phyloP scores from a whole-genome alignment of 2,797 vertebrate species.

The Lutjanus argentimaculatus region DNA sequence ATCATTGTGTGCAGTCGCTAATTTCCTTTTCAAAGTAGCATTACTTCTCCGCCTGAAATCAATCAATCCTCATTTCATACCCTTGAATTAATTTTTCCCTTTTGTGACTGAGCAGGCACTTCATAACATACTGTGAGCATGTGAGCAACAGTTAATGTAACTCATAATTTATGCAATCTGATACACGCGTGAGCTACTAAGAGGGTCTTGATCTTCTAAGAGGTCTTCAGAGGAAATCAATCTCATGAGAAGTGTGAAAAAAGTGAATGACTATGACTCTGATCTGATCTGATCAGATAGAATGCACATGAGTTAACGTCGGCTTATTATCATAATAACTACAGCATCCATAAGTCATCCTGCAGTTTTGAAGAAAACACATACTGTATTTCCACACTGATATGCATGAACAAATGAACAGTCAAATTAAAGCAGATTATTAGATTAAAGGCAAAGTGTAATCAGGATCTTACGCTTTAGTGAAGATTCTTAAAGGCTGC shows the following conservation, averaged over 20 bases:
- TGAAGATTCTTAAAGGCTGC: conserved; percentile 33
- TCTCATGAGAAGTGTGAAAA: conserved; percentile 33
- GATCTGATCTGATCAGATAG: conserved; percentile 46
- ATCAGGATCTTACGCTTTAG: conserved; percentile 37
- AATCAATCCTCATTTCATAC: conserved; percentile 52
- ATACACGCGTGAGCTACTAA: conserved; percentile 39
- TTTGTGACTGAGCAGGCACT: conserved; percentile 46
- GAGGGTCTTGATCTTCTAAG: conserved; percentile 49
- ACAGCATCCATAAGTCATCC: conserved; percentile 25
- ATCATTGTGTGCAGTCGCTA: conserved; percentile 57
- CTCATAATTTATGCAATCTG: conserved; percentile 65
- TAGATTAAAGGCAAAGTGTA: conserved; percentile 59
- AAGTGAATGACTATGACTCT: conserved; percentile 17
- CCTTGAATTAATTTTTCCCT: conserved; percentile 48
- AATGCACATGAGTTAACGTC: conserved; percentile 26
- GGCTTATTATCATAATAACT: conserved; percentile 26
- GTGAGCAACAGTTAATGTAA: conserved; percentile 47
- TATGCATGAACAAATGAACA: conserved; percentile 53
- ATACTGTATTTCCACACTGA: conserved; percentile 18
- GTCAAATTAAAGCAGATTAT: conserved; percentile 59
- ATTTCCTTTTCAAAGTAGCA: conserved; percentile 54
- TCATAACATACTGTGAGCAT: conserved; percentile 39
- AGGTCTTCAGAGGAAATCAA: conserved; percentile 45
- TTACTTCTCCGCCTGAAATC: conserved; percentile 30
- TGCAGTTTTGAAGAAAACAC: conserved; percentile 34